These are phyloP conservation scores for Cephus nigrinus DNA, from an alignment of 2,888 invertebrate species.

Conservation along the genomic window DNA sequence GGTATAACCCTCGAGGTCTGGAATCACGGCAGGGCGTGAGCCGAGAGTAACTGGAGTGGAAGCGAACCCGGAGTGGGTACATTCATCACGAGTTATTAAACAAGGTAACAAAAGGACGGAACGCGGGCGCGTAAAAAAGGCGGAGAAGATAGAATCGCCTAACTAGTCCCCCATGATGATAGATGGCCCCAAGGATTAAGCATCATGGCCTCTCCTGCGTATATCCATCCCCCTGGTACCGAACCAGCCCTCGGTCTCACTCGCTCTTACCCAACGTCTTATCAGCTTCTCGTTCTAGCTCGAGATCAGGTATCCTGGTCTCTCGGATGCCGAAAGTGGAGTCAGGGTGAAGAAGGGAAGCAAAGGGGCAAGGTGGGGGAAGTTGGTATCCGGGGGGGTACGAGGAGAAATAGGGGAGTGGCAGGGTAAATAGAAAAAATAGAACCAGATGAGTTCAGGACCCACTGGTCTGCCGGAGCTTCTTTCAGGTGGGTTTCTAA, in stretches of 20 bases:
- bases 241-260: not conserved
- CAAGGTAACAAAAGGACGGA: constrained; percentile 61
- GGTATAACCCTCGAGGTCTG: constrained; percentile 15
- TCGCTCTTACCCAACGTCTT: constrained; percentile 1
- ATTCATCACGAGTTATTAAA: constrained; percentile 66
- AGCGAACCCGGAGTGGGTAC: constrained; percentile 37
- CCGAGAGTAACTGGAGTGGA: constrained; percentile 30
- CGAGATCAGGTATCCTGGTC: constrained; percentile 2
- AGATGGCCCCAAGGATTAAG: constrained; percentile 61
- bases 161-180: constrained; percentile 61
- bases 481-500: not conserved
- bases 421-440: not conserved
- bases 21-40: constrained; percentile 19
- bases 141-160: constrained; percentile 62
- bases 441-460: not conserved
- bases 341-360: not conserved
- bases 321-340: constrained; percentile 6
- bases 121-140: constrained; percentile 56
- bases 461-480: not conserved
- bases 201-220: constrained; percentile 39
- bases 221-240: not conserved
- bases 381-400: not conserved
- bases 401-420: not conserved
- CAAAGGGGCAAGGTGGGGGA: not conserved
- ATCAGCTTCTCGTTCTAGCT: not conserved